A percentile compares a stretch with the other conserved stretches of the same genome.
Conservation (phyloP, 2,888 invertebrate species). For the Leucophora obtusa region DNA sequence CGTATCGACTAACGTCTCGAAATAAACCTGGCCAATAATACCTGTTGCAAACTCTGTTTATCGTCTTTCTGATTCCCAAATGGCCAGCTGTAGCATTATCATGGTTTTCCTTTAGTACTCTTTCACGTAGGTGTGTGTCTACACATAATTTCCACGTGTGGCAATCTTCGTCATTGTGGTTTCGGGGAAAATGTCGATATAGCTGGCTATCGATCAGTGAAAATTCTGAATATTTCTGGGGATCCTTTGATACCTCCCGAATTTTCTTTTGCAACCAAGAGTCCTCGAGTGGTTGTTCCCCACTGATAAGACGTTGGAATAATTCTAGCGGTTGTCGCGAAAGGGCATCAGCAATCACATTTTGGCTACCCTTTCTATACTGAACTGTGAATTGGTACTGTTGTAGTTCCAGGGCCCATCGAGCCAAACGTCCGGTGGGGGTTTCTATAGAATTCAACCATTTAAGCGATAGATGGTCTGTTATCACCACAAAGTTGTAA, state of each 20-base stretch:
- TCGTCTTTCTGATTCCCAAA: too few relatives aligned
- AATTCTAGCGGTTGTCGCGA: constrained; percentile 26
- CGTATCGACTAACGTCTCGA: too few relatives aligned
- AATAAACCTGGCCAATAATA: too few relatives aligned
- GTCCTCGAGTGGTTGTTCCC: neutral
- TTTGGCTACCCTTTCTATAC: constrained; percentile 36
- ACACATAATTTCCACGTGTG: constrained; percentile 18
- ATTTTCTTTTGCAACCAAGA: neutral
- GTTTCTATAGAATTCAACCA: constrained; percentile 25
- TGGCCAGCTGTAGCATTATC: too few relatives aligned
- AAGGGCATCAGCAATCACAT: constrained; percentile 30
- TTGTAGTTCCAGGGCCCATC: too few relatives aligned
- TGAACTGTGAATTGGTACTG: neutral
- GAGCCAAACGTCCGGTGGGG: constrained; percentile 33
- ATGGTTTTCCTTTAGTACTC: neutral
- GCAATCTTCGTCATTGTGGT: neutral
- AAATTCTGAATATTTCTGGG: neutral
- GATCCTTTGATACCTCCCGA: neutral
- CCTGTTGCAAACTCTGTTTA: too few relatives aligned
- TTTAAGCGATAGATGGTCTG: too few relatives aligned
- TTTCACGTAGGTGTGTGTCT: neutral
- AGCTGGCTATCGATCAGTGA: constrained; percentile 4
- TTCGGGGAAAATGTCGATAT: constrained; percentile 19
- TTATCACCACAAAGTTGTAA: too few relatives aligned
- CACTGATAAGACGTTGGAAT: neutral